Base-by-base conservation (phyloP, 2,888 invertebrate species). In the Lepas anatifera region DNA sequence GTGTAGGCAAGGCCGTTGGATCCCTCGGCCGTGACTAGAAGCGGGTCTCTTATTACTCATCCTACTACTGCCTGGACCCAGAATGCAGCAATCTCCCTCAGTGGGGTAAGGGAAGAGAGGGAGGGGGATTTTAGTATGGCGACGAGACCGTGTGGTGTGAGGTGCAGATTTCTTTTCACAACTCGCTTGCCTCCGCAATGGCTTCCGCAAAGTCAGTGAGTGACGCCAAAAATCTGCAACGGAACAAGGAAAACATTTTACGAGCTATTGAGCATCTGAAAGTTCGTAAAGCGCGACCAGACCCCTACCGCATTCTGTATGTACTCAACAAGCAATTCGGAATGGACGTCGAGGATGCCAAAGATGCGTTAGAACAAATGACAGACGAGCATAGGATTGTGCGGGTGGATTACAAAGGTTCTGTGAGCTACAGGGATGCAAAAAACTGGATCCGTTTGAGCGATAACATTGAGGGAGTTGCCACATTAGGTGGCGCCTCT, bases 321-420 rank as follows among this genome's bases (percentile, higher is more conserved):
- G 89, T 88, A 83, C 84, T 92, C 79, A 83, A 88, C 77, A 85
- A 90, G 76, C 86, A 87, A 78, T 88, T 87, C 78, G 86, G 88
- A 76, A 85, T 90, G 71, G 84, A 85, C 77, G 85, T 85, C 67
- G 83, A 83, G 74, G 89, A 87, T 74, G 87, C 88, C 27, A 87
- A 86, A 77, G 83, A 86, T 72, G 88, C 89, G 80, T 83, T 92
- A 48, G 88, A 88, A 78, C 85, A 86, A 78, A 86, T 92, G 76
- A 85, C 90, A 22, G 87, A 87, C 75, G 86, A 86, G 72, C 88
- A 87, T 78, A 85, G 87, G 76, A 87, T 92, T 70, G 85, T 88
- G 74, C 89, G 89, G 84, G 92, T 92, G 41, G 89, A 90, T 78
- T 92, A 91, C 80, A 92, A 92, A 81, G 91, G 91, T 76, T 89